Conservation (phyloP, 2,888 invertebrate species). For the Catocala sponsa region DNA sequence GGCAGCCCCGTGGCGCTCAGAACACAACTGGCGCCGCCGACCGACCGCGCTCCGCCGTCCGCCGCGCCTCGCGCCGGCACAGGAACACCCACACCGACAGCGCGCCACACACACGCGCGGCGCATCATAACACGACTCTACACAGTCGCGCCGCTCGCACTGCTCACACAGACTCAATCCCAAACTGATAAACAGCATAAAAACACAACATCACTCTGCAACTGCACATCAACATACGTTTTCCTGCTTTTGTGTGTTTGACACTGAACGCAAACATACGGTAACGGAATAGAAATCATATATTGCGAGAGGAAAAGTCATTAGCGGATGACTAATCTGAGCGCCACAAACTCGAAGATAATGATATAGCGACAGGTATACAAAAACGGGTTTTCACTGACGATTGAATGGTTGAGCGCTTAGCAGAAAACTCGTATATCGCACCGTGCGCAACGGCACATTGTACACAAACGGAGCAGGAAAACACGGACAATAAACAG, state of each 20-base stretch:
- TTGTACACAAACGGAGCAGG: constrained; percentile 54
- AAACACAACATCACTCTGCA: constrained; percentile 79
- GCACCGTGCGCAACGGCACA: constrained; percentile 49
- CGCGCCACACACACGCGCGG: constrained; percentile 54
- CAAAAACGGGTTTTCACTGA: constrained; percentile 50
- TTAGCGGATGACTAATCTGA: constrained; percentile 43
- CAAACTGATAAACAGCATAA: constrained; percentile 83
- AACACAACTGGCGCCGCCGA: constrained; percentile 79
- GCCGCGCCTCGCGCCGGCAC: too few relatives aligned
- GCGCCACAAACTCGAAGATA: constrained; percentile 20
- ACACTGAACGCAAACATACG: constrained; percentile 36
- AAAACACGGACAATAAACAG: constrained; percentile 59
- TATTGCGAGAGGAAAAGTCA: constrained; percentile 39
- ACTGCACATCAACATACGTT: constrained; percentile 72
- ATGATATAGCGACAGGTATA: constrained; percentile 26
- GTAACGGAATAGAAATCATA: constrained; percentile 36
- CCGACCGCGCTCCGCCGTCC: constrained; percentile 61
- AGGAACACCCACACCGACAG: constrained; percentile 67
- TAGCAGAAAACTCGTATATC: constrained; percentile 51
- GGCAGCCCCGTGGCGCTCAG: constrained; percentile 80
- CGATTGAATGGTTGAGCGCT: constrained; percentile 44
- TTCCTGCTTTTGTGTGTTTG: constrained; percentile 55
- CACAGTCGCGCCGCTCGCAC: constrained; percentile 46
- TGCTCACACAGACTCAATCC: constrained; percentile 60
- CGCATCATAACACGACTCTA: constrained; percentile 48